Evolutionary conservation across 2,797 vertebrate species (phyloP).

Genomic region (Dryobates pubescens): DNA sequence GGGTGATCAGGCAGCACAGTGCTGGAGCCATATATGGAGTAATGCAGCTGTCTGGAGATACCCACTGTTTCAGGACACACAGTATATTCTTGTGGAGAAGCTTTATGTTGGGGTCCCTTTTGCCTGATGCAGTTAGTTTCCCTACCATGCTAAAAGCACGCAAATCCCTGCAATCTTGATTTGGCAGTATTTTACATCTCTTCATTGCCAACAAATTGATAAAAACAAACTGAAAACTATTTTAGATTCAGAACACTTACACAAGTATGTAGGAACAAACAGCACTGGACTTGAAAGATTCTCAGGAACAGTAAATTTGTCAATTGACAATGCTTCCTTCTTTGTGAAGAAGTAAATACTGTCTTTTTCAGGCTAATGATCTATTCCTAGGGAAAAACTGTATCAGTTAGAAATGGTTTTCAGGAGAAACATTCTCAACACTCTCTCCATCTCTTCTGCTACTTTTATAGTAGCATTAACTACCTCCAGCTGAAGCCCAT

Average conservation of each 20-base stretch:
- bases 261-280: background rate
- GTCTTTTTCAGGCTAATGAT: conserved; percentile 25
- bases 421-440: background rate
- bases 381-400: conserved; percentile 25
- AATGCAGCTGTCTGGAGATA: background rate
- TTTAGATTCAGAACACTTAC: conserved; percentile 18
- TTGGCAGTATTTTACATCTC: conserved; percentile 23
- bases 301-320: background rate
- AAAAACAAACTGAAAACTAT: conserved; percentile 9
- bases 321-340: background rate
- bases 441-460: conserved; percentile 75
- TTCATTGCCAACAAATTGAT: conserved; percentile 11
- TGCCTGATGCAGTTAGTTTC: background rate
- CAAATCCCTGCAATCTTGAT: background rate
- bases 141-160: background rate
- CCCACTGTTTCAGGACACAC: background rate
- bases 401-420: conserved; percentile 6
- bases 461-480: conserved; percentile 78
- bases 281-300: background rate
- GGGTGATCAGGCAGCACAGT: background rate
- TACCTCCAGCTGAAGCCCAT: conserved; percentile 79
- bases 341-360: background rate
- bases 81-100: background rate
- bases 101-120: background rate
- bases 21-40: background rate